Conservation (phyloP, 2,113 vertebrate genomes). For the Eolophus roseicapilla region DNA sequence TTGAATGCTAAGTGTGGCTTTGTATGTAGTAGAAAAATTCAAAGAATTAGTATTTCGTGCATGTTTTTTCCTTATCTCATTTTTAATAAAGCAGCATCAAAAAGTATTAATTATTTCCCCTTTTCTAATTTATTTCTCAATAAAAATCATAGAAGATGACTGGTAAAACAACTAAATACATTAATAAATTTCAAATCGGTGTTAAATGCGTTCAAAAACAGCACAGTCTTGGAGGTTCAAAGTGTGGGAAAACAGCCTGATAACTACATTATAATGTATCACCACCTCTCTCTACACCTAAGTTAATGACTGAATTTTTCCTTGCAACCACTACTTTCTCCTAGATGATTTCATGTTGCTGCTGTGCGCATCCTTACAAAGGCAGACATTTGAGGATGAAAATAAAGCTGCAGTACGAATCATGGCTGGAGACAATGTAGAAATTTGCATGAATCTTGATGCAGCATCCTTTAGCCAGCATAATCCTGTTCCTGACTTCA, state of each 20-base stretch:
- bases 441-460: conserved; percentile 96
- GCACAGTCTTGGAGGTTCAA: neutral
- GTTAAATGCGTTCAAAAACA: neutral
- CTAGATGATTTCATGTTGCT: conserved; percentile 96
- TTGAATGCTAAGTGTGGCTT: neutral
- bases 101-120: neutral
- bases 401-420: conserved; percentile 90
- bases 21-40: neutral
- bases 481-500: conserved; percentile 97
- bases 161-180: neutral
- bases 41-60: neutral
- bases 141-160: neutral
- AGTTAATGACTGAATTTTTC: neutral
- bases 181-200: neutral
- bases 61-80: neutral
- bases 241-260: neutral
- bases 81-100: neutral
- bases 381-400: conserved; percentile 95
- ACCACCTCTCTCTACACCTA: neutral
- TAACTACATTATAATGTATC: neutral
- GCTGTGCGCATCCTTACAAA: conserved; percentile 93
- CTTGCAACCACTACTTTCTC: neutral
- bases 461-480: conserved; percentile 95
- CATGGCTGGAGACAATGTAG: conserved; percentile 96
- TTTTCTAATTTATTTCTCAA: neutral